A percentile compares a stretch with the other conserved stretches of the same genome.
Conservation (phyloP, 2,888 invertebrate species). For the Hirtodrosophila cameraria region DNA sequence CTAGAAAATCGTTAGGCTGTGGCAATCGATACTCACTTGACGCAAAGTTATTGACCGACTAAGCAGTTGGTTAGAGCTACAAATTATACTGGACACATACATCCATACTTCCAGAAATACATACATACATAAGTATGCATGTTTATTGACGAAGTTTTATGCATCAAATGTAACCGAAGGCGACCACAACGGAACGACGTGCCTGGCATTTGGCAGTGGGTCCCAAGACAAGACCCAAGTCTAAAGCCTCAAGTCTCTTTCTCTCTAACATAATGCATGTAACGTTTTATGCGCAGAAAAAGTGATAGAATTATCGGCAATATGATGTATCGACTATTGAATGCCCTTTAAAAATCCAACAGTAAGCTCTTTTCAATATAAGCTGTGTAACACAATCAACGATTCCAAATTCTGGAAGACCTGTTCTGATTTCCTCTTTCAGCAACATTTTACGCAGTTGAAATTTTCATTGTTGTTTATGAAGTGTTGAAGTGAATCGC, state of each 20-base stretch:
- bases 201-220: constrained; percentile 65
- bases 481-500: no score
- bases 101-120: background rate
- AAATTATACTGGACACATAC: constrained; percentile 46
- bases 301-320: constrained; percentile 18
- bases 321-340: background rate
- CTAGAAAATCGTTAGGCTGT: constrained; percentile 46
- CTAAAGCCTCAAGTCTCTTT: constrained; percentile 41
- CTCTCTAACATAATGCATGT: constrained; percentile 67
- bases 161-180: constrained; percentile 76
- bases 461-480: no score
- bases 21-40: constrained; percentile 42
- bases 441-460: no score
- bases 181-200: constrained; percentile 60
- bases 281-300: constrained; percentile 49
- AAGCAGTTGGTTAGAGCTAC: constrained; percentile 44
- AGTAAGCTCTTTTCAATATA: no score
- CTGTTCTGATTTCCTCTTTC: no score
- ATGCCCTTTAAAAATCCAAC: constrained; percentile 23
- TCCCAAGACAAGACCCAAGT: constrained; percentile 49
- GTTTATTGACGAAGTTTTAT: constrained; percentile 65
- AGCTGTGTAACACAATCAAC: no score
- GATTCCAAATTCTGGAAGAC: no score
- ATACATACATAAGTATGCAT: background rate
- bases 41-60: constrained; percentile 73